Evolutionary conservation across 2,888 invertebrate species (phyloP).

Genomic region (Osedax frankpressi): DNA sequence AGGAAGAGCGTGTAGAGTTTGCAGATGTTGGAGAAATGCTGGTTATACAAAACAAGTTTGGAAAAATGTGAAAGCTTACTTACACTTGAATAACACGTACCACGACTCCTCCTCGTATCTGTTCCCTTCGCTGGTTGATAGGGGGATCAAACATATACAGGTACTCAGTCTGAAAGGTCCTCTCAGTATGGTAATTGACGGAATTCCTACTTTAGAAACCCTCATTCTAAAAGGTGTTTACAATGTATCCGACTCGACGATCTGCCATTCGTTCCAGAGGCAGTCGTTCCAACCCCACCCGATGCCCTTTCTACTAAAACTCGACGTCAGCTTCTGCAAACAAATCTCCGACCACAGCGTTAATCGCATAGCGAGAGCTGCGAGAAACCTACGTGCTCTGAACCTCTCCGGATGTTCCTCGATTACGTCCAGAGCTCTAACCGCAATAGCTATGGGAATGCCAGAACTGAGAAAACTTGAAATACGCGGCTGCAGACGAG

Average conservation of each 20-base stretch:
- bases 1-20: constrained; percentile 76
- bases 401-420: constrained; percentile 83
- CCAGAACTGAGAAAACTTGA: constrained; percentile 71
- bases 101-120: constrained; percentile 65
- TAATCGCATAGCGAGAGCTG: constrained; percentile 67
- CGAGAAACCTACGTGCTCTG: constrained; percentile 69
- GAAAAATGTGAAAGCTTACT: constrained; percentile 79
- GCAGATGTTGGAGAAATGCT: constrained; percentile 72
- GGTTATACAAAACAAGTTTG: constrained; percentile 82
- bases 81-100: constrained; percentile 56
- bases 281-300: constrained; percentile 48
- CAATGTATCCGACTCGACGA: constrained; percentile 73
- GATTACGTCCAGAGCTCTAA: constrained; percentile 73
- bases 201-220: constrained; percentile 71
- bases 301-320: constrained; percentile 61
- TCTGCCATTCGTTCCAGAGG: constrained; percentile 65
- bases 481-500: constrained; percentile 78
- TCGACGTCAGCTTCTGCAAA: constrained; percentile 82
- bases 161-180: constrained; percentile 71
- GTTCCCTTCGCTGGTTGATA: constrained; percentile 69
- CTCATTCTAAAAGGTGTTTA: constrained; percentile 83
- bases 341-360: constrained; percentile 83
- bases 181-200: constrained; percentile 63
- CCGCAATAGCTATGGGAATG: constrained; percentile 74
- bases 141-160: constrained; percentile 77